phyloP scores from a whole-genome alignment of 2,113 vertebrate genomes.

The Herpailurus yagouaroundi region DNA sequence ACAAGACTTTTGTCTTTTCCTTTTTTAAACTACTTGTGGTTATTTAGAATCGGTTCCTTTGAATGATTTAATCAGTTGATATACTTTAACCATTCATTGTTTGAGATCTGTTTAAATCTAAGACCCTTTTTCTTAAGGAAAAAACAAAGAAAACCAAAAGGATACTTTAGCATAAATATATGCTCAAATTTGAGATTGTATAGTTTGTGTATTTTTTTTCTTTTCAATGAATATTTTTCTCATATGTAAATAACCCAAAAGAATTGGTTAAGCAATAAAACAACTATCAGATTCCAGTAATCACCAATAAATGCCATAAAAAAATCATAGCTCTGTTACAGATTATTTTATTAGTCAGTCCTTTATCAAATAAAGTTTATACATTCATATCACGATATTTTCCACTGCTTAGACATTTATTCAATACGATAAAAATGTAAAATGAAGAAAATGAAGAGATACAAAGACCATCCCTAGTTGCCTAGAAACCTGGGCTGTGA shows the following conservation, averaged over 20 bases:
- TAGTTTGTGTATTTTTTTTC: not conserved
- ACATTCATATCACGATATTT: not conserved
- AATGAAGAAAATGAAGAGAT: not conserved
- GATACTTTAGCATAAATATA: not conserved
- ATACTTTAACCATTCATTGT: not conserved
- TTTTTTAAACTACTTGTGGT: constrained; percentile 52
- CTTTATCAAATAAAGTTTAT: not conserved
- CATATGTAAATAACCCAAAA: not conserved
- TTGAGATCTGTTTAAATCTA: constrained; percentile 14
- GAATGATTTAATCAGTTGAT: constrained; percentile 28
- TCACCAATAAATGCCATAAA: not conserved
- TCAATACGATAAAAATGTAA: constrained; percentile 31
- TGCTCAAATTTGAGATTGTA: not conserved
- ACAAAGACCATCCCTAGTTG: not conserved
- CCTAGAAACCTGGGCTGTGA: not conserved
- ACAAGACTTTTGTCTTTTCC: constrained; percentile 63
- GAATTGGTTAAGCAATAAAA: not conserved
- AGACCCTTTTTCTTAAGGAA: not conserved
- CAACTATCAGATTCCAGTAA: not conserved
- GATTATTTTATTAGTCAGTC: constrained; percentile 28
- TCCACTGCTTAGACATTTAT: constrained; percentile 9
- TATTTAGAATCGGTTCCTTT: constrained; percentile 34
- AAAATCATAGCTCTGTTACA: not conserved
- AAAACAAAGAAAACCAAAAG: constrained; percentile 14
- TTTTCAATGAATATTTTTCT: constrained; percentile 1